Base-by-base conservation (phyloP, 2,888 invertebrate species). In the Eupithecia abbreviata region DNA sequence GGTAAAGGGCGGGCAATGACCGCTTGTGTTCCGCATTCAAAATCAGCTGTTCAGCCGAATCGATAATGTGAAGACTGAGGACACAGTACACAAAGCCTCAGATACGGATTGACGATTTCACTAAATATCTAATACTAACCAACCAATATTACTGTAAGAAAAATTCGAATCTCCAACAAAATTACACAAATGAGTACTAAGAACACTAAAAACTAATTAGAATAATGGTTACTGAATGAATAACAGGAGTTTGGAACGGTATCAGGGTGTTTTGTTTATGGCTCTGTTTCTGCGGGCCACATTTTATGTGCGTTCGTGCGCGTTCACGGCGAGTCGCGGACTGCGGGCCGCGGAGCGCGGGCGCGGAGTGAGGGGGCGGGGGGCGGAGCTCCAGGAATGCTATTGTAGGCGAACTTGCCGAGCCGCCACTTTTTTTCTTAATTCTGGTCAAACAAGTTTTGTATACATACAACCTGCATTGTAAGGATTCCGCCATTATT, bases 401-500 rank as follows among this genome's bases (percentile, higher is more conserved):
- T 93, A 94, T 94, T 94, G 94, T 94, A 93, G 94, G 94, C 93
- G 93, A 94, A 93, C 93, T 94, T 91, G 92, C 92, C 93, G 45
- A 65, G 76, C 76, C 91, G 94, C 93, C 92, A 94, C 93, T 93
- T 94, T 91, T 91, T 93, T 91, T 92, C 91, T 91, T 89, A 88
- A 92, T 92, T 95, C 94, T 94, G 93, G 94, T 94, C 93, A 94
- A 94, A 94, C 95, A 93, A 94, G 95, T 94, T 95, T 93, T 86
- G 93, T 93, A 92, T 94, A 94, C 93, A 92, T 93, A 94, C 93
- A 94, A 94, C 94, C 94, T 93, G 94, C 94, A 94, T 94, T 93
- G 92, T 93, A 92, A 92, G 93, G 94, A 94, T 93, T 94, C 94
- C 93, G 94, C 94, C 94, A 93, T 94, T 93, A 93, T 92, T 90